Evolutionary conservation across 2,113 vertebrate genomes (phyloP), one percentile per base, ranked within the genome.

Genomic region (Myiozetetes cayanensis): DNA sequence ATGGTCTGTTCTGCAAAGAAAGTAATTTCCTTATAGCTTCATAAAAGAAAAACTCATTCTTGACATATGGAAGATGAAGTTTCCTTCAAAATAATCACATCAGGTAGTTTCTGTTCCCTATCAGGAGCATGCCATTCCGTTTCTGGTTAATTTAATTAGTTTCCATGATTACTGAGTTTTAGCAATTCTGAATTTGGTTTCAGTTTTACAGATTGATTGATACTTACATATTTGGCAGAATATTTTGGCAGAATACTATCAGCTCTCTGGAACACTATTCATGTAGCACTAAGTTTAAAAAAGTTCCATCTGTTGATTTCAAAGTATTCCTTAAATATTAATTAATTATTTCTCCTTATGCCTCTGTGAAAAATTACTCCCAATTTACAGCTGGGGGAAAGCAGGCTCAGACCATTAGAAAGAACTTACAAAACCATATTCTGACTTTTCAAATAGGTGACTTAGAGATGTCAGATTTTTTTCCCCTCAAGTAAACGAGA

Each of bases 241-340:
- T 67, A 63, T 72, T 92, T 94, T 90, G 79, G 83, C 71, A 91
- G 82, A 90, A 71, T 89, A 67, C 55, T 89, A 71, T 77, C 47
- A 52, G 23, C 30, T 87, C 31, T 76, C 79, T 91, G 80, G 35
- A 92, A 89, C 8, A 44, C 11, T 61, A 25, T 63, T 84, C 13
- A 68, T 9, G 15, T n/a, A 74, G 19, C 52, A 62, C 5, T 61
- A 68, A 72, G 35, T 62, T 77, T 39, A 73, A 43, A 20, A 12
- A 55, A 16, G 20, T 52, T 81, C 63, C 80, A 61, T 53, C 62
- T 61, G 10, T 76, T 43, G 18, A 76, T 90, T 87, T 94, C 9
- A 73, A 85, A 68, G 58, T 52, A 59, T 52, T 89, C 74, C 30
- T 19, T 75, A 85, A 82, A 75, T 79, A 75, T 82, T 82, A 81